Conservation (phyloP, 2,113 vertebrate species). For the Oncorhynchus mykiss region DNA sequence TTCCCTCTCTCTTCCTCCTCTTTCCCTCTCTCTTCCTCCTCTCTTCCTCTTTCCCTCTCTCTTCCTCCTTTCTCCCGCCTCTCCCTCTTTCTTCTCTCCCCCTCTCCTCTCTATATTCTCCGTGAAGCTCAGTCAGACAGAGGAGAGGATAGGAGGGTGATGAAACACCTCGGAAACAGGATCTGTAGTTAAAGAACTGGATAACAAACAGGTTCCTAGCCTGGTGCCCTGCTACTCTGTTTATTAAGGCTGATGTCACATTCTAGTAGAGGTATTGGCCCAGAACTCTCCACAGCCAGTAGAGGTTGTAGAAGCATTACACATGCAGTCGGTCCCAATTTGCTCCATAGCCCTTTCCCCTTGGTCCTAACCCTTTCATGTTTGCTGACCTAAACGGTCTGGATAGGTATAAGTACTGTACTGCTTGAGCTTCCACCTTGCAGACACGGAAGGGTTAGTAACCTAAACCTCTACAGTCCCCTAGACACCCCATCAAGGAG, state of each 20-base stretch:
- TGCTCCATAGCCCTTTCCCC: background rate
- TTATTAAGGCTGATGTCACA: background rate
- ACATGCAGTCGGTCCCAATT: background rate
- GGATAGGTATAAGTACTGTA: too few relatives aligned
- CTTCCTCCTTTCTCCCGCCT: background rate
- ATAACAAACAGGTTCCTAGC: background rate
- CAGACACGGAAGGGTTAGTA: too few relatives aligned
- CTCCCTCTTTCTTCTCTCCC: background rate
- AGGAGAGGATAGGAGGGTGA: conserved; percentile 50
- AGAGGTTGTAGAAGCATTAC: background rate
- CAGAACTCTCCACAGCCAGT: too few relatives aligned
- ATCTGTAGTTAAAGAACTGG: background rate
- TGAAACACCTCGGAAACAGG: background rate
- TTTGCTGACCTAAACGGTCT: too few relatives aligned
- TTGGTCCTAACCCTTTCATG: background rate
- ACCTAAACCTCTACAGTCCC: too few relatives aligned
- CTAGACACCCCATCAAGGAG: conserved; percentile 21
- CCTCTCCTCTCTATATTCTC: conserved; percentile 28
- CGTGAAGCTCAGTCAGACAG: conserved; percentile 28
- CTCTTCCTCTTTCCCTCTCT: background rate
- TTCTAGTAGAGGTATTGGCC: background rate
- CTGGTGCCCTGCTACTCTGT: conserved; percentile 14
- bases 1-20: background rate
- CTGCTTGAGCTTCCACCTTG: too few relatives aligned
- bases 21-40: background rate